Evolutionary conservation across 2,888 invertebrate species (phyloP), one percentile per base, ranked within the genome.

Genomic region (Apodemia duryi): DNA sequence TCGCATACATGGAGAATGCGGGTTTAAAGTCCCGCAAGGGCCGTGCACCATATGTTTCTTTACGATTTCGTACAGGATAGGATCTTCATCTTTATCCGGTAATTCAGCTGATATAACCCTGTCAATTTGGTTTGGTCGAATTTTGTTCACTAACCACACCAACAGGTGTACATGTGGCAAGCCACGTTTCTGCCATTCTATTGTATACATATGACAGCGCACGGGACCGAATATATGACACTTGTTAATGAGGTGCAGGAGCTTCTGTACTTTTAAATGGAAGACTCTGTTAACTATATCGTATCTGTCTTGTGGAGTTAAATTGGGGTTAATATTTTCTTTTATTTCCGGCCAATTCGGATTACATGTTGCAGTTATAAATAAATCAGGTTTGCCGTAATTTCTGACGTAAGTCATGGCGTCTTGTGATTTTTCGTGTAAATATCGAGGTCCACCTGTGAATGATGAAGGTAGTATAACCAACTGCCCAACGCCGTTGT

Each of bases 101-200:
- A 73, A 68, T 68, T 73, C 73, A 63, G 74, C 73, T 66, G 61
- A 52, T 65, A 73, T 71, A 32, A 73, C 65, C 2, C 32, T 67
- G 68, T 74, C 71, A 51, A 74, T 70, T 69, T 71, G 65, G n/a
- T 71, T 68, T 66, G 71, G 70, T 68, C 66, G 62, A 66, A 73
- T 70, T 69, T 73, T 72, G 65, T 71, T 65, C 65, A 65, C 67
- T 69, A 71, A 70, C 71, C 71, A 72, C 65, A 72, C 62, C 68
- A 71, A 54, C 62, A 72, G 61, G 38, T 72, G 70, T 65, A 67
- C 67, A 67, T 71, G 72, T 61, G 71, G 71, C 63, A 72, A 67
- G 7, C 71, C 70, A 66, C 72, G 68, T 69, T 72, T 73, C 66
- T 73, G 71, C 70, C 70, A 71, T 62, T 73, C 71, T 63, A 72